phyloP scores from a whole-genome alignment of 2,888 invertebrate genomes.

The Drosophila planitibia region DNA sequence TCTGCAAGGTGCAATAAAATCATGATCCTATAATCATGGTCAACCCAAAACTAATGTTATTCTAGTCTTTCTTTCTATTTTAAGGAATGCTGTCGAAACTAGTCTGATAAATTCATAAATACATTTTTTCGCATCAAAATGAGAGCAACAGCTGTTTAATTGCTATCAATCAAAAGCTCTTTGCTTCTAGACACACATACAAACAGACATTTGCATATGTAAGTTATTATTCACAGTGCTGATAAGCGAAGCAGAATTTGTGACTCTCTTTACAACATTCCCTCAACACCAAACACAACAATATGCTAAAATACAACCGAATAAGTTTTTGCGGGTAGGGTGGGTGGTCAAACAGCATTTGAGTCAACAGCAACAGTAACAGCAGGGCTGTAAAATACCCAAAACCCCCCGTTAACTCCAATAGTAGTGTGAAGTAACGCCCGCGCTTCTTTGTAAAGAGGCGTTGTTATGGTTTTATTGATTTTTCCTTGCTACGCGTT shows the following conservation, averaged over 20 bases:
- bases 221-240: slow-evolving; percentile 12
- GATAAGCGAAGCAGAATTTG: slow-evolving; percentile 39
- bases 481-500: slow-evolving; percentile 65
- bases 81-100: neutral
- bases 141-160: slow-evolving; percentile 58
- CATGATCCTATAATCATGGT: neutral
- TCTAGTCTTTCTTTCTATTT: neutral
- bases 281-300: slow-evolving; percentile 6
- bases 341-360: slow-evolving; percentile 35
- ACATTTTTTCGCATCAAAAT: neutral
- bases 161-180: slow-evolving; percentile 22
- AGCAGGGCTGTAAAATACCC: slow-evolving; percentile 34
- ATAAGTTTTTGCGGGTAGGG: slow-evolving; percentile 3
- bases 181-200: neutral
- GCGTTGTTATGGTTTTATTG: slow-evolving; percentile 75
- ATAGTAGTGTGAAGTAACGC: slow-evolving; percentile 47
- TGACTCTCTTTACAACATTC: slow-evolving; percentile 4
- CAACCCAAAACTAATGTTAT: neutral
- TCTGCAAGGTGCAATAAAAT: neutral
- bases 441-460: slow-evolving; percentile 33
- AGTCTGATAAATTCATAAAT: slow-evolving; percentile 3
- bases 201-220: neutral
- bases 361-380: slow-evolving; percentile 42
- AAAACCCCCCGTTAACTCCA: slow-evolving; percentile 41
- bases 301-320: slow-evolving; percentile 8